phyloP scores from a whole-genome alignment of 1,140 invertebrate species.

The Tetramorium parvispinum region DNA sequence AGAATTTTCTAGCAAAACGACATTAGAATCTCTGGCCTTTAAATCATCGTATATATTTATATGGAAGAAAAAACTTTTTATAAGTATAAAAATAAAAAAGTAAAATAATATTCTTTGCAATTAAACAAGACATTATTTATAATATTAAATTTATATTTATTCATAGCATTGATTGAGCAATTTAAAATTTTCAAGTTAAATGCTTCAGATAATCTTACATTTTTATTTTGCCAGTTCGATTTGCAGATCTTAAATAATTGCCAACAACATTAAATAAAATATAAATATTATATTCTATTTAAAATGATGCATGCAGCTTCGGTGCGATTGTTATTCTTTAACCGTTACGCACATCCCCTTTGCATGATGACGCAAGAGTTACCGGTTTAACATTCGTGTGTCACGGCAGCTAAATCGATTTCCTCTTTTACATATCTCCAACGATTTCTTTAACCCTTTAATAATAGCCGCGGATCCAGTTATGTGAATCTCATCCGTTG shows the following conservation, averaged over 20 bases:
- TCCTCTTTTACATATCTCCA: slow-evolving; percentile 48
- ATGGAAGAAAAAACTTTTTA: no score
- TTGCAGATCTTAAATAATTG: not conserved
- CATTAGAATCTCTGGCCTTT: not conserved
- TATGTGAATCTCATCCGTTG: slow-evolving; percentile 48
- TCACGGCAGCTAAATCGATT: slow-evolving; percentile 52
- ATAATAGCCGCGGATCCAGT: slow-evolving; percentile 37
- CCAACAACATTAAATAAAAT: not conserved
- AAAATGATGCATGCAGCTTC: not conserved
- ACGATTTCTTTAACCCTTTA: slow-evolving; percentile 55
- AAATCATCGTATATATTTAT: not conserved
- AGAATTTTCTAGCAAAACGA: not conserved
- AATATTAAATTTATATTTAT: not conserved
- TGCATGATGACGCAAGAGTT: slow-evolving; percentile 1
- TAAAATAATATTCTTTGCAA: not conserved
- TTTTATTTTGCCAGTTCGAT: not conserved
- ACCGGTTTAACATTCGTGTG: slow-evolving; percentile 37
- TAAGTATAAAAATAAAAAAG: no score
- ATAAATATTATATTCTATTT: not conserved
- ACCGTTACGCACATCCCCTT: slow-evolving; percentile 36
- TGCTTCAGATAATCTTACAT: not conserved
- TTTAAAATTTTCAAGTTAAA: slow-evolving; percentile 5
- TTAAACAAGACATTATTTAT: not conserved
- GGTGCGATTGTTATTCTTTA: not conserved
- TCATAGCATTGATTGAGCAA: not conserved